Conservation (phyloP, 2,113 vertebrate species). For the Ploceus nigricollis region DNA sequence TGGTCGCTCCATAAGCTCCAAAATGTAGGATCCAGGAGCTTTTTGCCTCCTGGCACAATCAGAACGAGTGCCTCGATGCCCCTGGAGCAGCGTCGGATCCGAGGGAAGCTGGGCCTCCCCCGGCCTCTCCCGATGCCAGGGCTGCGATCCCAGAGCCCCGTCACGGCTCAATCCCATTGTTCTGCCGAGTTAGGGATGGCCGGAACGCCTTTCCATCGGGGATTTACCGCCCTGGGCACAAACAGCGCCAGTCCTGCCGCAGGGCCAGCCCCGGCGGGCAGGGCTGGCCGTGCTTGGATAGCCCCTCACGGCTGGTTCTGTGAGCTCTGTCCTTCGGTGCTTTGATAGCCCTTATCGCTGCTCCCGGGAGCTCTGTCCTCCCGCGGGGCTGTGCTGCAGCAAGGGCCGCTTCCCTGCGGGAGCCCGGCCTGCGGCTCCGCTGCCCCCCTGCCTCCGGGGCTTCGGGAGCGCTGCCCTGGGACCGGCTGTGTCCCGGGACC, state of each 20-base stretch:
- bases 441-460: neutral
- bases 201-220: neutral
- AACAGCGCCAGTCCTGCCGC: fast-evolving
- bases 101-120: neutral
- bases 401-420: neutral
- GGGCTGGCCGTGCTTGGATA: no score
- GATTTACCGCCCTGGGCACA: neutral
- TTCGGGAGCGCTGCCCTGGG: neutral
- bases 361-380: no score
- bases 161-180: neutral
- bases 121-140: neutral
- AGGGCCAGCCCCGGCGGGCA: no score
- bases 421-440: neutral
- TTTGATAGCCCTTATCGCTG: no score
- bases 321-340: no score
- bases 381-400: neutral
- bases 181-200: neutral
- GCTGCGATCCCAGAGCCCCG: neutral
- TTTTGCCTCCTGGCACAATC: neutral
- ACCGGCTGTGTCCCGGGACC: no score
- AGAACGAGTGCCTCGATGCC: neutral
- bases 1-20: neutral
- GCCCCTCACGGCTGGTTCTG: fast-evolving
- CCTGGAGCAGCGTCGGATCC: neutral
- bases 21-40: neutral